Evolutionary conservation across 2,113 vertebrate genomes (phyloP).

Genomic region (Cettia cetti): DNA sequence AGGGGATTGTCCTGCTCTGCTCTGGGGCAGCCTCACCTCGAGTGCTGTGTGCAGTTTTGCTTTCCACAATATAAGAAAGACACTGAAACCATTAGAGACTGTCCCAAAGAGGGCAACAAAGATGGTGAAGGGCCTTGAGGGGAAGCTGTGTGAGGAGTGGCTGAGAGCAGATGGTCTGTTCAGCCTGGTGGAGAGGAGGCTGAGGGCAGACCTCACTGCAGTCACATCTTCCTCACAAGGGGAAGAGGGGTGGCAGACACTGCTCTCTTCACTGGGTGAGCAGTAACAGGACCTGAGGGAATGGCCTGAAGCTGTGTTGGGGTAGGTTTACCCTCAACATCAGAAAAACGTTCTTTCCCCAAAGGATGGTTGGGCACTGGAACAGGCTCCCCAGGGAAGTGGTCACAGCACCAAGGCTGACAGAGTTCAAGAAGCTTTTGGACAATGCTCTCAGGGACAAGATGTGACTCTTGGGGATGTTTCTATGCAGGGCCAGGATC

Average conservation of each 20-base stretch:
- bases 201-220: not conserved
- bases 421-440: not conserved
- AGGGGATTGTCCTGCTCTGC: not conserved
- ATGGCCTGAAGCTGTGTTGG: not conserved
- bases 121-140: not conserved
- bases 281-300: not conserved
- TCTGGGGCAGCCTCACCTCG: fast-evolving
- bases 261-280: not conserved
- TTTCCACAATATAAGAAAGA: not conserved
- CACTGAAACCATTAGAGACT: not conserved
- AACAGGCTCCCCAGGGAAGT: not conserved
- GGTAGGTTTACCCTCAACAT: fast-evolving
- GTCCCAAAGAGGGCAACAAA: not conserved
- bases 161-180: not conserved
- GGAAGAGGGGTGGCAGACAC: not conserved
- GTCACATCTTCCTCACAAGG: fast-evolving
- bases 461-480: not conserved
- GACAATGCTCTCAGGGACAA: not conserved
- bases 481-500: not conserved
- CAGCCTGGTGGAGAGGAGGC: not conserved
- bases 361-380: not conserved
- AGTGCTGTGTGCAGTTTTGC: not conserved
- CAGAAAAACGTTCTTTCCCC: fast-evolving
- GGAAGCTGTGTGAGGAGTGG: not conserved
- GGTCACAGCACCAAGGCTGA: not conserved